phyloP scores from a whole-genome alignment of 2,113 vertebrate species.

The Gnathonemus echidnorhynchus region DNA sequence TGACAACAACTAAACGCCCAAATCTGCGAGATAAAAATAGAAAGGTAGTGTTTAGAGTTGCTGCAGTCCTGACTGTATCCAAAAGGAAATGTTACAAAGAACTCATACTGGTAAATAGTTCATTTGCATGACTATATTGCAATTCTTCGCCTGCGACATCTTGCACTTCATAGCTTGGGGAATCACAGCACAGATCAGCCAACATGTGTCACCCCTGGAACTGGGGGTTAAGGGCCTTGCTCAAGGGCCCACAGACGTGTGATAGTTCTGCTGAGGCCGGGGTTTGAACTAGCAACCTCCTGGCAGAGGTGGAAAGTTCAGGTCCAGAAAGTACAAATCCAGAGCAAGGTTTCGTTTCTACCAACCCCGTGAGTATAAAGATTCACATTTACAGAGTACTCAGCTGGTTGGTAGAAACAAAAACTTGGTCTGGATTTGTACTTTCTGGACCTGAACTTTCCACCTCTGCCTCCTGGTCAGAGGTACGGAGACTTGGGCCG shows the following conservation, averaged over 20 bases:
- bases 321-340: too few species aligned
- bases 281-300: background rate
- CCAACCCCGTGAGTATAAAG: too few species aligned
- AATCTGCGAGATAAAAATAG: background rate
- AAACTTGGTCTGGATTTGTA: too few species aligned
- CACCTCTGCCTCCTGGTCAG: background rate
- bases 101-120: background rate
- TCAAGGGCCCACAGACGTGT: background rate
- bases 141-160: background rate
- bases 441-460: too few species aligned
- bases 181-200: background rate
- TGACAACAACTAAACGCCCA: background rate
- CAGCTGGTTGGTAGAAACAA: too few species aligned
- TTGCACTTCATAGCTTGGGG: background rate
- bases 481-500: background rate
- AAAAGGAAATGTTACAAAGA: background rate
- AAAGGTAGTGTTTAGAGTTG: background rate
- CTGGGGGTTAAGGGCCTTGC: background rate
- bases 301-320: background rate
- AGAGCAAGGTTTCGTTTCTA: too few species aligned
- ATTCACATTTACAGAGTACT: too few species aligned
- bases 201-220: background rate
- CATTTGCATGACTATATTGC: background rate
- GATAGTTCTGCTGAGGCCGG: background rate
- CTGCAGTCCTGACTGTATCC: background rate